Base-by-base conservation (phyloP, 2,797 vertebrate genomes). In the Bradypodion ventrale region DNA sequence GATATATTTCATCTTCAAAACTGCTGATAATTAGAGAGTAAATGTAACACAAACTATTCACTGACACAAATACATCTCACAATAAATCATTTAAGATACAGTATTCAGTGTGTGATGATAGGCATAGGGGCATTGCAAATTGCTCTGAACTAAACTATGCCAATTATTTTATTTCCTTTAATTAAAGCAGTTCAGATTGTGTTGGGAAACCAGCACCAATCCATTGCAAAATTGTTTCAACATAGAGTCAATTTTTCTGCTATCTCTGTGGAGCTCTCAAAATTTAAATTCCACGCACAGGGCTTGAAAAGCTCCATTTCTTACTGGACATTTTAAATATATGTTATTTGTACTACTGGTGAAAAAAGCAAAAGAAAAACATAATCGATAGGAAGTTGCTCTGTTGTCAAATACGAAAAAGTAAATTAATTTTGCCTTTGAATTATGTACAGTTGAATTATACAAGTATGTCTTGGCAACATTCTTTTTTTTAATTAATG, bases 371-470 rank as follows among this genome's bases (percentile, higher is more conserved):
- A 79, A 78, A 66, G n/a, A 40, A 77, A 85, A 81, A 19, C 65
- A 40, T 84, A 93, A 92, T 92, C 81, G 87, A 89, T 87, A 89
- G 27, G 83, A 95, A 90, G 3, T 63, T 92, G 9, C 86, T 93
- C 93, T 91, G 63, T 92, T 93, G 84, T 90, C 85, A 94, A 87
- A 84, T 87, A 90, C 88, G 76, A 89, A 93, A 86, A 37, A 90
- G 76, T 87, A 93, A 93, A 93, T 94, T 95, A 93, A 92, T 94
- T 96, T 94, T 91, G 72, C 35, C 84, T 94, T 93, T 92, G 83
- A 94, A 90, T 94, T 93, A 90, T 84, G 75, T 32, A 23, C 42
- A 90, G 88, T 77, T 88, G 80, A 92, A 92, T 93, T 92, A 91
- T 84, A 91, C 37, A 88, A 85, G 42, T 86, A 89, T 89, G 72